phyloP scores from a whole-genome alignment of 2,888 invertebrate genomes.

The Drosophila borealis region DNA sequence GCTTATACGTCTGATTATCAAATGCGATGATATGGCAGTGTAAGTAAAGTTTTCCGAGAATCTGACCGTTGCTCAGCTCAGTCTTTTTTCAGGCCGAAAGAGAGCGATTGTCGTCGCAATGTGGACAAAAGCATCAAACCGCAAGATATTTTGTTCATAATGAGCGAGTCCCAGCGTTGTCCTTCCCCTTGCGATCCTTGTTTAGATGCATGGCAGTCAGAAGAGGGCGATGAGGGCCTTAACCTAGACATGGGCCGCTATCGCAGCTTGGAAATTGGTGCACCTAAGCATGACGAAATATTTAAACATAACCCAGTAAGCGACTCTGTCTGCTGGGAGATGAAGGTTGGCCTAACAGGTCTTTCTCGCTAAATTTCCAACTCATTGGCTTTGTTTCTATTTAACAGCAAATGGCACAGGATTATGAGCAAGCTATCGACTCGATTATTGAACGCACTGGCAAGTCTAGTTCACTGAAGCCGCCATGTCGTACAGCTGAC shows the following conservation, averaged over 20 bases:
- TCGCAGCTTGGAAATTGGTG: conserved; percentile 52
- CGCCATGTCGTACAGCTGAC: conserved; percentile 7
- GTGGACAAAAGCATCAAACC: conserved; percentile 68
- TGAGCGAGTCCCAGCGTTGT: conserved; percentile 54
- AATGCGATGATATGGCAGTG: conserved; percentile 43
- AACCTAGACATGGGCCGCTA: conserved; percentile 74
- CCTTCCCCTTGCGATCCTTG: conserved; percentile 42
- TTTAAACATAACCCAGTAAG: conserved; percentile 36
- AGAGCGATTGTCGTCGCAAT: conserved; percentile 20
- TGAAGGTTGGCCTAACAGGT: conserved; percentile 37
- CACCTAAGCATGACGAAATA: conserved; percentile 46
- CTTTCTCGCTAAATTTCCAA: not conserved
- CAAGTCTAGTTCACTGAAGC: not conserved
- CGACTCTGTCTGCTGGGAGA: conserved; percentile 52
- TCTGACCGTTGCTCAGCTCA: not conserved
- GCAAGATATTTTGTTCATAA: conserved; percentile 71
- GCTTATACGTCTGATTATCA: conserved; percentile 60
- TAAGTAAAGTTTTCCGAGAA: not conserved
- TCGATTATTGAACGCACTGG: not conserved
- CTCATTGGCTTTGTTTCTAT: not conserved
- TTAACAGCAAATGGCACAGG: conserved; percentile 48
- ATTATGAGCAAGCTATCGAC: conserved; percentile 37
- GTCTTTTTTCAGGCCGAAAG: not conserved
- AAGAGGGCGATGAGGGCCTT: conserved; percentile 49
- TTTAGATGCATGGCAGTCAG: conserved; percentile 16